These are phyloP conservation scores for Creontiades dilutus DNA, from an alignment of 2,888 invertebrate genomes.

Conservation along the genomic window DNA sequence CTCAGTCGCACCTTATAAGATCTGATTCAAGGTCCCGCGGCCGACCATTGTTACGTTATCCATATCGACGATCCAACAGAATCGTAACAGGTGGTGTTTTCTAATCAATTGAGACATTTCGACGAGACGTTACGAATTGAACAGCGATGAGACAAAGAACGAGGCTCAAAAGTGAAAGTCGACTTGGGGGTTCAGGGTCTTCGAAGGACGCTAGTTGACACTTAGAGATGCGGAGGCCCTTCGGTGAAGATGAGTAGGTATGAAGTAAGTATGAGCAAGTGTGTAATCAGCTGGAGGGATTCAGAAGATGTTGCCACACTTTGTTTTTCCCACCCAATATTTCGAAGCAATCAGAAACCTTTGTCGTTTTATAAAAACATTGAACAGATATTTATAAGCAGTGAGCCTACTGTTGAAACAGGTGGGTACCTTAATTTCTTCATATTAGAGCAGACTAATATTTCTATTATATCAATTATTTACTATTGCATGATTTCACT, in stretches of 20 bases:
- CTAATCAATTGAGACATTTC: constrained; percentile 39
- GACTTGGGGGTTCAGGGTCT: background rate
- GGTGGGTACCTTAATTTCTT: too few relatives aligned
- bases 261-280: too few relatives aligned
- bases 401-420: too few relatives aligned
- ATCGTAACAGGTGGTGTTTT: constrained; percentile 38
- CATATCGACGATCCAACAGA: background rate
- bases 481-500: too few relatives aligned
- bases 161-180: background rate
- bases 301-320: too few relatives aligned
- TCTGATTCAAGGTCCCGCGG: constrained; percentile 27
- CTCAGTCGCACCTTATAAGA: constrained; percentile 23
- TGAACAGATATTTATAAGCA: too few relatives aligned
- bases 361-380: too few relatives aligned
- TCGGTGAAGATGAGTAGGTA: background rate
- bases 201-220: constrained; percentile 1
- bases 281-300: too few relatives aligned
- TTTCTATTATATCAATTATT: too few relatives aligned
- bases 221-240: background rate
- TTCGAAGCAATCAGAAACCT: too few relatives aligned
- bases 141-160: constrained; percentile 19
- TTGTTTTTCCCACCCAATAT: too few relatives aligned
- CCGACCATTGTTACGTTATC: constrained; percentile 25
- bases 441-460: too few relatives aligned
- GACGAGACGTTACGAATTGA: constrained; percentile 15